Base-by-base conservation (phyloP, 2,797 vertebrate genomes). In the Mus minutoides region DNA sequence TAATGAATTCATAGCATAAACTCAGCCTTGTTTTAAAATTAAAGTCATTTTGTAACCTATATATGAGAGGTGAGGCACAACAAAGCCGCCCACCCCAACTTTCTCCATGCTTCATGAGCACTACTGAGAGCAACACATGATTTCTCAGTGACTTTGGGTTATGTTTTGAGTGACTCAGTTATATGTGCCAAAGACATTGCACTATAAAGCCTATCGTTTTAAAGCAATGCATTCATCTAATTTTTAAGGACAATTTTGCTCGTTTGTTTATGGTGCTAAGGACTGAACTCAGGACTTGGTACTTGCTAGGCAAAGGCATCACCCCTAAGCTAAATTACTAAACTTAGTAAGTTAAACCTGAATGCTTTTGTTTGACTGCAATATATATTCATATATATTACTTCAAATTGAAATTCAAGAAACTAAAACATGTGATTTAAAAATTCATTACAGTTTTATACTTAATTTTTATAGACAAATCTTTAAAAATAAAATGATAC, bases 391-490 rank as follows among this genome's bases (percentile, higher is more conserved):
- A 77, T 8, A 58, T 78, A 9, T 34, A 5, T 11, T 82, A 10
- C 56, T 87, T 96, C 19, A 94, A 90, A 73, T 67, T 62, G n/a
- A 91, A 92, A 91, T 62, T 1, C 6, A 91, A 90, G 19, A 46
- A 91, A 62, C 91, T 91, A 94, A 94, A 73, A 16, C 9, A 0
- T 82, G 1, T 91, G n/a, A 90, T 71, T 85, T 46, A 58, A 34
- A 80, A 89, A 56, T 31, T n/a, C 9, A 85, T 0, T 73, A 40
- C 3, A 78, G 79, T 73, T 77, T 31, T 37, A 3, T 29, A 14
- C 43, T 85, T 60, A 83, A 26, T 86, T 40, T 82, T 85, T 95
- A 79, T 34, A 69, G 26, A 52, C 6, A 0, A 52, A 1, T 84
- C 31, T 77, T 78, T 93, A 49, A 88, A 67, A 91, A 82, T 93